Evolutionary conservation across 2,888 invertebrate genomes (phyloP), one percentile per base, ranked within the genome.

Genomic region (Microctonus brassicae): DNA sequence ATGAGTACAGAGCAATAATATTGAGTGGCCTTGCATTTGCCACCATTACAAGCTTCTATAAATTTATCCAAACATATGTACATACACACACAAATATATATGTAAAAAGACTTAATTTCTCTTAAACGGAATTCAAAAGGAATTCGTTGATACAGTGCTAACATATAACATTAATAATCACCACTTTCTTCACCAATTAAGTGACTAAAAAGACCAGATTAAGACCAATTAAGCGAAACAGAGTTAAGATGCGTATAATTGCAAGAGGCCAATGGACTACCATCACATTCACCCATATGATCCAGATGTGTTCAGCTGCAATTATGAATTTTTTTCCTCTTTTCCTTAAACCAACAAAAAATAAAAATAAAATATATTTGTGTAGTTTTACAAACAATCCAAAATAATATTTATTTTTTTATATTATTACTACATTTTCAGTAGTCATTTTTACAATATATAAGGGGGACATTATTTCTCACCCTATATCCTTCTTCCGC

Each of bases 101-200:
- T n/a, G 7, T 3, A 47, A 17, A 7, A 47, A 17, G 47, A 47
- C 47, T 5, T 47, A 17, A 47, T 47, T 47, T 47, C 6, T 47
- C 7, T 20, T 17, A 47, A 47, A 47, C 47, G 33, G 24, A 60
- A 47, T 17, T 17, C 47, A 55, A 60, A 24, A 66, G 69, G 39
- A 42, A 57, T 22, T 47, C 36, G 39, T 61, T 22, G 34, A 71
- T 47, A n/a, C 55, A 47, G 65, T 70, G 67, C 69, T 39, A 70
- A 68, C 70, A 70, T 73, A 72, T 72, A 57, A 71, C 74, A 70
- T 75, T 76, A 73, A 72, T 72, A 70, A 67, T 55, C 77, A 58
- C 52, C 78, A 78, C 78, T 81, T 81, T 82, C 79, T 80, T 81
- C 78, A 62, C 75, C 79, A 77, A 81, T 81, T 80, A 77, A 71